Base-by-base conservation (phyloP, 2,113 vertebrate genomes). In the Lampris incognitus region DNA sequence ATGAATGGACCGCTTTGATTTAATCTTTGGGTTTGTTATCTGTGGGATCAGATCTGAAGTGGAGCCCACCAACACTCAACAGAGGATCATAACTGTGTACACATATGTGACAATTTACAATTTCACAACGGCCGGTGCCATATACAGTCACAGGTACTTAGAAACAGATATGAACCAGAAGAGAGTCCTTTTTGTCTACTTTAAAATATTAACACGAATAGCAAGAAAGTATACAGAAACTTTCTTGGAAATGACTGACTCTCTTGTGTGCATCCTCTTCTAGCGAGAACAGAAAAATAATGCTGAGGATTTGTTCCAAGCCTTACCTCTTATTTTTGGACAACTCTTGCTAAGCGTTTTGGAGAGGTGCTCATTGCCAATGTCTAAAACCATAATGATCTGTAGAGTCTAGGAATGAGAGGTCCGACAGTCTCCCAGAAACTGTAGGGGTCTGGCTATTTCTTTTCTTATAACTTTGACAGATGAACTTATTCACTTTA, bases 21-120 rank as follows among this genome's bases (percentile, higher is more conserved):
- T 72, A 10, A 36, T 66, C 1, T 6, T 24, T 63, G 61, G 48
- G 50, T 82, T 82, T 70, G 9, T 52, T 63, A 69, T 75, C 56
- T 60, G 10, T 51, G 56, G 77, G 63, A 72, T 83, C 57, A 73
- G 44, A 81, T 75, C 69, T 81, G 39, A 69, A 68, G 67, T 75
- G 55, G 51, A 74, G 82, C 60, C 70, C 77, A 84, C 84, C 85
- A 81, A 63, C 76, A 64, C 62, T 63, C 77, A 78, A 50, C 58
- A 46, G 37, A 38, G 24, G 37, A 54, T 84, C 65, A 79, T 46
- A 72, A 74, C 66, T 61, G 69, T 38, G 66, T 41, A 59, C 40
- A 38, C 46, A 42, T 40, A 55, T 40, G 40, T 37, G 24, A 67
- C 46, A 55, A 82, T 86, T 87, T 87, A 76, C 2, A 82, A 52